A percentile compares a stretch with the other conserved stretches of the same genome.
These are phyloP conservation scores for Drosophila diplacantha DNA, from an alignment of 2,888 invertebrate genomes.

Conservation along the genomic window DNA sequence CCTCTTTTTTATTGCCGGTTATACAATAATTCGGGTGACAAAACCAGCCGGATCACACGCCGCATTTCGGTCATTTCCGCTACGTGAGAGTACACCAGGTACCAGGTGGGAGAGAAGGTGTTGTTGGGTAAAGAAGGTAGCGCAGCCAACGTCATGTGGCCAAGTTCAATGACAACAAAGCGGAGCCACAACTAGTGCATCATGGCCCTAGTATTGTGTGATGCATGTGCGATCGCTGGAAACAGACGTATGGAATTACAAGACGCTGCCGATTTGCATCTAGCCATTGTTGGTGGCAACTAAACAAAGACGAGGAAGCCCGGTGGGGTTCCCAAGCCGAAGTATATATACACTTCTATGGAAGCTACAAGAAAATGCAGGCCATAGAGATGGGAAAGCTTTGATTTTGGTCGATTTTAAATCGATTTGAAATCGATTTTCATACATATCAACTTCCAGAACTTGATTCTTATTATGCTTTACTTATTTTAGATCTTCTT, in stretches of 20 bases:
- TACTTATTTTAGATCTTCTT: background rate
- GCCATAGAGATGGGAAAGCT: background rate
- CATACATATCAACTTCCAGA: too few species aligned
- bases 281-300: conserved; percentile 53
- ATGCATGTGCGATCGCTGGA: conserved; percentile 26
- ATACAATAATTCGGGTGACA: conserved; percentile 50
- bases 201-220: conserved; percentile 3
- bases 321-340: background rate
- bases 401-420: background rate
- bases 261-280: conserved; percentile 62
- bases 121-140: conserved; percentile 36
- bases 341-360: background rate
- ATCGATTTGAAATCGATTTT: background rate
- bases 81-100: conserved; percentile 31
- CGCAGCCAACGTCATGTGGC: conserved; percentile 55
- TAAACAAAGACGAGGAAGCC: conserved; percentile 14
- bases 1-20: conserved; percentile 35
- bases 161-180: conserved; percentile 69
- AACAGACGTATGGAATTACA: conserved; percentile 64
- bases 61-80: conserved; percentile 53
- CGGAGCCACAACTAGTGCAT: conserved; percentile 14
- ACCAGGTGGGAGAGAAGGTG: background rate
- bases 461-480: background rate
- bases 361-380: too few species aligned
- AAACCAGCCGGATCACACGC: conserved; percentile 34